phyloP scores from a whole-genome alignment of 2,113 vertebrate genomes.

The Psittacus erithacus region DNA sequence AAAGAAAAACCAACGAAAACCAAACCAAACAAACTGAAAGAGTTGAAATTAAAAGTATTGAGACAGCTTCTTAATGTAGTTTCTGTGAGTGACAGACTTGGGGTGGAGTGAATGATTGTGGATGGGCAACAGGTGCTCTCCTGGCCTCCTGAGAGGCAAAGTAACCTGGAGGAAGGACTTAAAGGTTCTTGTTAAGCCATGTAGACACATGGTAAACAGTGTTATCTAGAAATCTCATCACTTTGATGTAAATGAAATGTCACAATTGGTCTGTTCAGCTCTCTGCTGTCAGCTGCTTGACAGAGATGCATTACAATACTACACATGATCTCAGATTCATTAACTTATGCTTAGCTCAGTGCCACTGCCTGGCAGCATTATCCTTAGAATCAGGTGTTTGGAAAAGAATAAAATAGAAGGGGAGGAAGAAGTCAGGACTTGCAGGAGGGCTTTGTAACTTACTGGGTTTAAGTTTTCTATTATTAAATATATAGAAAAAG shows the following conservation, averaged over 20 bases:
- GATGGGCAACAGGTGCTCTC: neutral
- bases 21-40: neutral
- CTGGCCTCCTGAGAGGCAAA: neutral
- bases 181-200: neutral
- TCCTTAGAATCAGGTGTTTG: neutral
- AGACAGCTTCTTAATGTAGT: neutral
- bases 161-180: slow-evolving; percentile 18
- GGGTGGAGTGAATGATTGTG: neutral
- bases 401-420: neutral
- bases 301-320: slow-evolving; percentile 8
- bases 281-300: slow-evolving; percentile 50
- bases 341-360: neutral
- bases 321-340: neutral
- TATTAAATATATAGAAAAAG: neutral
- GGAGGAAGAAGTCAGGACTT: neutral
- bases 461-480: neutral
- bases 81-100: neutral
- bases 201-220: neutral
- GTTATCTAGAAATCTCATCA: slow-evolving; percentile 48
- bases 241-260: slow-evolving; percentile 60
- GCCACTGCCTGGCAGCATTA: neutral
- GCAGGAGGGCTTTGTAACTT: neutral
- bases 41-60: neutral
- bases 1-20: neutral
- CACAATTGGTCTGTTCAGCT: slow-evolving; percentile 15